Percentiles rank a stretch among this genome's conserved stretches.
These are phyloP conservation scores for Leuciscus idus DNA, from an alignment of 2,113 vertebrate species.

Conservation along the genomic window DNA sequence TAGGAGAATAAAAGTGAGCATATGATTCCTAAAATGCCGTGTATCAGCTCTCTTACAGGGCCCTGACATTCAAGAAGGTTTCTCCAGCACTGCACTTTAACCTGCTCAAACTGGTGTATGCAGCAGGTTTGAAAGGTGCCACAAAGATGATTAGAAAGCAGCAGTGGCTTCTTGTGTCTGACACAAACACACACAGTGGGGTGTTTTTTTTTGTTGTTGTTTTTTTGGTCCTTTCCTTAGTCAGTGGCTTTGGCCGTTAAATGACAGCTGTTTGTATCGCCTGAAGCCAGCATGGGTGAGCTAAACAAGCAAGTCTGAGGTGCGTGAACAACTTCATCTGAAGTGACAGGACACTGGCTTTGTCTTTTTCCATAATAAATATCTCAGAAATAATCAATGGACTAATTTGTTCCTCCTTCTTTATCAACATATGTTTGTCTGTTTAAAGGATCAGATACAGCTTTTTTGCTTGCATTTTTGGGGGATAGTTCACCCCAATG, in stretches of 20 bases:
- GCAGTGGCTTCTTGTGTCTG: not conserved
- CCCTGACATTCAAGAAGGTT: not conserved
- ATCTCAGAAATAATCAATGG: not conserved
- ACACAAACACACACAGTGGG: not conserved
- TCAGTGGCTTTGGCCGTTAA: not conserved
- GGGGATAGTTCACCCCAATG: not conserved
- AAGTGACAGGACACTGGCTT: conserved; percentile 6
- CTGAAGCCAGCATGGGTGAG: not conserved
- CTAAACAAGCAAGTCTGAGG: conserved; percentile 8
- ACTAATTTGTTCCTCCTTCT: not conserved
- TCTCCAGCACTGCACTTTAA: not conserved
- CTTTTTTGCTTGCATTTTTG: not conserved
- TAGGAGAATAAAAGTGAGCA: not conserved
- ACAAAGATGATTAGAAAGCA: not conserved
- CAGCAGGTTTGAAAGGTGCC: not conserved
- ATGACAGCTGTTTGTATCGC: not conserved
- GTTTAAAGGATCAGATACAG: not conserved
- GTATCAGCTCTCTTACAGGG: not conserved
- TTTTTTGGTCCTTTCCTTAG: not conserved
- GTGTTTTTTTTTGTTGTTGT: too few relatives aligned
- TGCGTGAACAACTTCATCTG: conserved; percentile 38
- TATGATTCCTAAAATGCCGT: not conserved
- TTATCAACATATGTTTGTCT: not conserved
- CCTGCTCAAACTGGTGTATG: not conserved
- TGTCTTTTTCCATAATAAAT: not conserved